Evolutionary conservation across 2,888 invertebrate species (phyloP), one percentile per base, ranked within the genome.

Genomic region (Melolontha melolontha): DNA sequence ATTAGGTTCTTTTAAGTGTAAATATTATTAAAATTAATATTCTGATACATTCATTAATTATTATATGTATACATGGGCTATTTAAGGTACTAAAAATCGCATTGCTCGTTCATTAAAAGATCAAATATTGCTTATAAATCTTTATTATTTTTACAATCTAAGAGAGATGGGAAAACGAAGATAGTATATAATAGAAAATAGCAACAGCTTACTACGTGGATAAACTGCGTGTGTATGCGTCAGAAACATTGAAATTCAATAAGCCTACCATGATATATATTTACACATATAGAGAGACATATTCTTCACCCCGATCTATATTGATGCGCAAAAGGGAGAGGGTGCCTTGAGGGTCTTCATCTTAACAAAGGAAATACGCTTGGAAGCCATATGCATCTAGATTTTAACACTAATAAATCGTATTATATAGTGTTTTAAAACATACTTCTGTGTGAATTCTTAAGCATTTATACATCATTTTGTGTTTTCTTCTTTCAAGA

Each of bases 351-450:
- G 76, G 76, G 75, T 76, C 76, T 76, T 75, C 75, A 71, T 75
- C 74, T 77, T 69, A 67, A 75, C 75, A 75, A 75, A 75, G 75
- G 72, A 73, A 74, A 75, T 71, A 74, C 73, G 75, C 74, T 75
- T 76, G 74, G 72, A 74, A 76, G 76, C 73, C 76, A 75, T 74
- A 72, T 77, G 75, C 75, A 76, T 77, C 74, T 75, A 54, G 76
- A 77, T 78, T 78, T 77, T 76, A 77, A 76, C 77, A 77, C 77
- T 78, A 78, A 78, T 77, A 77, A 78, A 78, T 77, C 76, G 76
- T 71, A 76, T 76, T 75, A 75, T 50, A 64, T 42, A 22, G 8
- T 49, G 49, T 34, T 34, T 34, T 10, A 34, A 34, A 34, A 34
- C 34, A 34, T 34, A 6, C 34, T 34, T 34, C 34, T 1, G 6